These are phyloP conservation scores for Euschistus heros DNA, from an alignment of 1,140 invertebrate genomes.

Conservation along the genomic window DNA sequence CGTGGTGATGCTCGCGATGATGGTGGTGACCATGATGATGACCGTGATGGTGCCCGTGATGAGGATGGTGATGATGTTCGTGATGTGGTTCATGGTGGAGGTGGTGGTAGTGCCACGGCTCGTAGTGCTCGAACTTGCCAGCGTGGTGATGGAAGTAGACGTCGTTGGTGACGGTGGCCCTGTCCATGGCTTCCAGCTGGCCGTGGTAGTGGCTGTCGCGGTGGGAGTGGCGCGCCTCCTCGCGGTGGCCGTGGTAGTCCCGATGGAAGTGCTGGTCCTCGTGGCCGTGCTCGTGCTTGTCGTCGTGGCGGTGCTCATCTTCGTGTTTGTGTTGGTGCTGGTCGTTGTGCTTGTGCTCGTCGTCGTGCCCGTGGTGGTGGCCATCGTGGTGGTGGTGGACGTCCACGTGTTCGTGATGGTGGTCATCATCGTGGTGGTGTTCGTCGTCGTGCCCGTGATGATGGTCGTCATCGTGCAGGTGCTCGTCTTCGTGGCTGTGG, in stretches of 20 bases:
- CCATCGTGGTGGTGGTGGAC: not conserved
- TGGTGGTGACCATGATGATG: not conserved
- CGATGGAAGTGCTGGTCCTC: not conserved
- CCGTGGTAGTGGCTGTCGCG: not conserved
- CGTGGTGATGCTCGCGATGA: not conserved
- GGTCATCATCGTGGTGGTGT: not conserved
- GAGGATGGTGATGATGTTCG: not conserved
- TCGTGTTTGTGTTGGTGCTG: not conserved
- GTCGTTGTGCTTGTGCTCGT: not conserved
- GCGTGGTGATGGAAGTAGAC: not conserved
- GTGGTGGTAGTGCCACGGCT: not conserved
- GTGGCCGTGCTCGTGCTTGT: not conserved
- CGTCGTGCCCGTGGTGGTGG: not conserved
- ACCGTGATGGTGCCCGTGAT: not conserved
- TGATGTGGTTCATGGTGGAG: not conserved
- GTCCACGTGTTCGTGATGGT: not conserved
- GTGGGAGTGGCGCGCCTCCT: not conserved
- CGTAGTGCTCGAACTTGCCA: not conserved
- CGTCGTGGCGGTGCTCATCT: not conserved
- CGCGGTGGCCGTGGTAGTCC: not conserved
- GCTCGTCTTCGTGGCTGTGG: not conserved
- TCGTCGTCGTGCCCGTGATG: not conserved
- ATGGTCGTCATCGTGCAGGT: conserved; percentile 1
- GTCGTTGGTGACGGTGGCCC: not conserved
- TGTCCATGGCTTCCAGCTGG: not conserved